Evolutionary conservation across 2,113 vertebrate genomes (phyloP).

Genomic region (Thermophis baileyi): DNA sequence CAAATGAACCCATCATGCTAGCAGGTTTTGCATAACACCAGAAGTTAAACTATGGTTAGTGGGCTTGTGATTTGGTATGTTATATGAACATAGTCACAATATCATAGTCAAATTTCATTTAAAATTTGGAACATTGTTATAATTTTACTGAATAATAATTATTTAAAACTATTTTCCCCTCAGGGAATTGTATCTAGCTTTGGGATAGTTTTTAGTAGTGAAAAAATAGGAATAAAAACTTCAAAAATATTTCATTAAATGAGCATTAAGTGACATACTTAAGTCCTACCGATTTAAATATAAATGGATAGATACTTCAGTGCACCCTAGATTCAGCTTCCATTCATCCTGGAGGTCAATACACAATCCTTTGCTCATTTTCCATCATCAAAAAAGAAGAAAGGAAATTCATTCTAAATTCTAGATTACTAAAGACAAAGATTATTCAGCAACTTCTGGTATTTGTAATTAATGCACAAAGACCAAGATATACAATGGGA

Average conservation of each 20-base stretch:
- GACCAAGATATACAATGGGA: neutral
- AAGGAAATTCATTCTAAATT: neutral
- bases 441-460: neutral
- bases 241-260: neutral
- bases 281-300: neutral
- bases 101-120: neutral
- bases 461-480: neutral
- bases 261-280: neutral
- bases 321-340: neutral
- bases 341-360: neutral
- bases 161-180: neutral
- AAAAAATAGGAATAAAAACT: neutral
- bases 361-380: neutral
- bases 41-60: neutral
- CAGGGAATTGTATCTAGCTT: neutral
- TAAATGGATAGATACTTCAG: neutral
- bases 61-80: neutral
- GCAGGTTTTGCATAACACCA: neutral
- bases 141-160: neutral
- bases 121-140: neutral
- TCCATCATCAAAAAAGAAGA: neutral
- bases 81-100: neutral
- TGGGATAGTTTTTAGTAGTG: neutral
- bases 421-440: neutral
- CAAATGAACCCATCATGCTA: neutral